These are phyloP conservation scores for Eupithecia inturbata DNA, from an alignment of 2,888 invertebrate species.

Conservation along the genomic window DNA sequence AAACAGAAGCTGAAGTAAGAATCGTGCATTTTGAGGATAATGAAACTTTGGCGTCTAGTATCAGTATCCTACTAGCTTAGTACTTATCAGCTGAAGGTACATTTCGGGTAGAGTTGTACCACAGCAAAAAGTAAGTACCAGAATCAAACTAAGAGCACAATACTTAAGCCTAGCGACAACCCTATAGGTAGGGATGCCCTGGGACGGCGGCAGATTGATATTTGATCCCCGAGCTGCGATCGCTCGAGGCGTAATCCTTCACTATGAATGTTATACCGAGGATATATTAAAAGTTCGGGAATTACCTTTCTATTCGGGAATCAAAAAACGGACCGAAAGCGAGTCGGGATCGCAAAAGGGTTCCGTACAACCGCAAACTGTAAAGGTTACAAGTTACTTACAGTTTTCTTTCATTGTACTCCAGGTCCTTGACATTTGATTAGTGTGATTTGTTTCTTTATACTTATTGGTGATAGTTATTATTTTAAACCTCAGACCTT, in stretches of 20 bases:
- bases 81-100: not conserved
- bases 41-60: no score
- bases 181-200: constrained; percentile 48
- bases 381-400: not conserved
- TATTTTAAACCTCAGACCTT: no score
- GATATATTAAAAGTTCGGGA: constrained; percentile 39
- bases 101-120: not conserved
- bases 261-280: constrained; percentile 39
- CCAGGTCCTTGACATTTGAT: not conserved
- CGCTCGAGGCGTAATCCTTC: constrained; percentile 41
- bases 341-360: not conserved
- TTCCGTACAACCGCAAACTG: not conserved
- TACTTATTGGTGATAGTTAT: no score
- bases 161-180: constrained; percentile 27
- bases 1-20: not conserved
- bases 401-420: not conserved
- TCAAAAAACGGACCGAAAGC: constrained; percentile 18
- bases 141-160: constrained; percentile 18
- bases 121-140: not conserved
- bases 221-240: constrained; percentile 68
- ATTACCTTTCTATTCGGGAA: constrained; percentile 36
- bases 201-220: constrained; percentile 75
- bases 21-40: no score
- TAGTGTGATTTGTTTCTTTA: not conserved
- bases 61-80: no score